Conservation (phyloP, 2,888 invertebrate genomes). For the Lacanobia wlatinum region DNA sequence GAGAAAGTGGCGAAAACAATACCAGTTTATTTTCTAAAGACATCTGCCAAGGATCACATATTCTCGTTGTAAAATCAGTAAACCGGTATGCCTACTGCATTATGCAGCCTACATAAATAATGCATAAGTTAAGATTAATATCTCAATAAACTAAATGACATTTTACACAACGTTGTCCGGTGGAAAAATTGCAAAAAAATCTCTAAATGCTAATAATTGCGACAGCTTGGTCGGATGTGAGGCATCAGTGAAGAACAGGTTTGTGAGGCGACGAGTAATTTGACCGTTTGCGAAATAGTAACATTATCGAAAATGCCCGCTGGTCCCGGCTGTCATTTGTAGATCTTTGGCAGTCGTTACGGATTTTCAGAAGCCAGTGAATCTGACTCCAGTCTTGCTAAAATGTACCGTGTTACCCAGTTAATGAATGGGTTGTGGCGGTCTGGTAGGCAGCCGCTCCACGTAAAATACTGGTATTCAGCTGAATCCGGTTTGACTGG, state of each 20-base stretch:
- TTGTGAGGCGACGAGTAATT: constrained; percentile 8
- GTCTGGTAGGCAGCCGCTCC: too few species aligned
- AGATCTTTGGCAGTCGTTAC: too few species aligned
- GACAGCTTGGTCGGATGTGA: constrained; percentile 26
- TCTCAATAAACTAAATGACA: constrained; percentile 6
- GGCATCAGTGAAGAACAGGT: constrained; percentile 32
- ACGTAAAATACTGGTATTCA: too few species aligned
- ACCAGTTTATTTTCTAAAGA: background rate
- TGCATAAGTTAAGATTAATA: background rate
- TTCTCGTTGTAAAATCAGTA: background rate
- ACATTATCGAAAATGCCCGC: background rate
- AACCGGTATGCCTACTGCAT: background rate
- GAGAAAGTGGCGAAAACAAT: background rate
- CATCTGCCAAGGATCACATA: background rate
- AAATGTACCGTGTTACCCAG: too few species aligned
- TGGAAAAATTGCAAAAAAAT: constrained; percentile 34
- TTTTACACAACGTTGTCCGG: constrained; percentile 37
- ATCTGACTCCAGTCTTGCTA: too few species aligned
- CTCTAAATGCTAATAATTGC: constrained; percentile 42
- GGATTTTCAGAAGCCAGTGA: too few species aligned
- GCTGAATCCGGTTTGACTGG: too few species aligned
- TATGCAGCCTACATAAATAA: background rate
- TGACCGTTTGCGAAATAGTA: constrained; percentile 32
- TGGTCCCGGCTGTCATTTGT: too few species aligned
- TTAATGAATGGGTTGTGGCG: too few species aligned